These are phyloP conservation scores for Drosophila pachea DNA, from an alignment of 1,140 invertebrate genomes.

Conservation along the genomic window DNA sequence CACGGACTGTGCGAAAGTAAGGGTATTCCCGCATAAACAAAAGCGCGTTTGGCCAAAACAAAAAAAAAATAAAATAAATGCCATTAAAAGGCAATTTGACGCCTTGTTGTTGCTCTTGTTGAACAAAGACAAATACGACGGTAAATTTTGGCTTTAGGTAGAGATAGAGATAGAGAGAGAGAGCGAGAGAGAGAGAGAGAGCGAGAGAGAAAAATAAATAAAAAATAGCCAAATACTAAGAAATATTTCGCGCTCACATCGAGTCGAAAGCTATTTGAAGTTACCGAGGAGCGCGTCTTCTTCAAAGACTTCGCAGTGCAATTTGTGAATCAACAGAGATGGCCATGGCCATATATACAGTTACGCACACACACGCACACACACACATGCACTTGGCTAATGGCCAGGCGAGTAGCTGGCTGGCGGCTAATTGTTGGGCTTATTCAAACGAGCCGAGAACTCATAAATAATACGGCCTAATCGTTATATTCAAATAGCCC, in stretches of 20 bases:
- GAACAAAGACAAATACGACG: slow-evolving; percentile 53
- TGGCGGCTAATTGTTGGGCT: slow-evolving; percentile 36
- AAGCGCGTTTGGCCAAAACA: slow-evolving; percentile 39
- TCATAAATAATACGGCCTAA: slow-evolving; percentile 62
- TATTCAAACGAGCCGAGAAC: slow-evolving; percentile 40
- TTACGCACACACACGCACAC: slow-evolving; percentile 1
- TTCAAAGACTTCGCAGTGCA: neutral
- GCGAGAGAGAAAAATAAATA: neutral
- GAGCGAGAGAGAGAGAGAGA: no score
- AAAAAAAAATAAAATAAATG: no score
- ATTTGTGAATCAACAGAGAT: slow-evolving; percentile 10
- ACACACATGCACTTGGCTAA: neutral
- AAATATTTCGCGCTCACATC: slow-evolving; percentile 1
- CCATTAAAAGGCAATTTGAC: slow-evolving; percentile 68
- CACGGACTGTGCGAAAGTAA: no score
- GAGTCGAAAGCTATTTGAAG: slow-evolving; percentile 9
- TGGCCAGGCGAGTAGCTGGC: slow-evolving; percentile 2
- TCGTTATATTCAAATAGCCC: slow-evolving; percentile 38
- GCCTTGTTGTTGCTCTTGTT: slow-evolving; percentile 42
- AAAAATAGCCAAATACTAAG: no score
- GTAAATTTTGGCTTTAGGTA: slow-evolving; percentile 40
- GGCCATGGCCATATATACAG: neutral
- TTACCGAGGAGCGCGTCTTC: slow-evolving; percentile 7
- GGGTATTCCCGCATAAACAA: slow-evolving; percentile 17
- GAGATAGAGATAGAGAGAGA: no score